Base-by-base conservation (phyloP, 1,140 invertebrate genomes). In the Brachionus rubens region DNA sequence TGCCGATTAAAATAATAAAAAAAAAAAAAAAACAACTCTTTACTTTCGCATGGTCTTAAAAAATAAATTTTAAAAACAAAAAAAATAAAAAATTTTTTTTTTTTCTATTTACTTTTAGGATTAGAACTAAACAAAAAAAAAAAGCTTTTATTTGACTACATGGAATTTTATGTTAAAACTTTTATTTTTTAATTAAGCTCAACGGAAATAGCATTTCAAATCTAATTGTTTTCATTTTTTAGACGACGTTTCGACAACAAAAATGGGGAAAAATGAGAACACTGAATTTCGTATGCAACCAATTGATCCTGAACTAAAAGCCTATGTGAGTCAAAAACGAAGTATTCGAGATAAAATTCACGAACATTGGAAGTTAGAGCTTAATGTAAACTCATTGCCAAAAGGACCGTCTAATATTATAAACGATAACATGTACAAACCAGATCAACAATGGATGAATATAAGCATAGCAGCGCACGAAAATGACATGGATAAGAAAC, bases 381-480 rank as follows among this genome's bases (percentile, higher is more conserved):
- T 65, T 4, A 65, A 65, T 43, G 40, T 24, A n/a, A n/a, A n/a
- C n/a, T n/a, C n/a, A n/a, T n/a, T 43, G 21, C 33, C 41, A 0
- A 65, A 65, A 43, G 16, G 16, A 26, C 19, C 16, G 0, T 41
- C 43, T 9, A 65, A 65, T 24, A 43, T 43, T 10, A 43, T 65
- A n/a, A 65, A 65, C 43, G 40, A 43, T 12, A 21, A 65, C 5
- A 65, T 65, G 36, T 65, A 14, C 40, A 65, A 43, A 24, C 40
- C 59, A 12, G 59, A 65, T 36, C 59, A 65, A 10, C 59, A 65
- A 65, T 65, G 59, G 59, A 65, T 65, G 14, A 43, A 41, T 10
- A 65, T 65, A n/a, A 65, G 12, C 19, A 65, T 43, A 12, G 9
- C 16, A 24, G 19, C 19, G 12, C 41, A 43, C 43, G 36, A 65